Evolutionary conservation across 2,797 vertebrate species (phyloP), one percentile per base, ranked within the genome.

Genomic region (Champsocephalus esox): DNA sequence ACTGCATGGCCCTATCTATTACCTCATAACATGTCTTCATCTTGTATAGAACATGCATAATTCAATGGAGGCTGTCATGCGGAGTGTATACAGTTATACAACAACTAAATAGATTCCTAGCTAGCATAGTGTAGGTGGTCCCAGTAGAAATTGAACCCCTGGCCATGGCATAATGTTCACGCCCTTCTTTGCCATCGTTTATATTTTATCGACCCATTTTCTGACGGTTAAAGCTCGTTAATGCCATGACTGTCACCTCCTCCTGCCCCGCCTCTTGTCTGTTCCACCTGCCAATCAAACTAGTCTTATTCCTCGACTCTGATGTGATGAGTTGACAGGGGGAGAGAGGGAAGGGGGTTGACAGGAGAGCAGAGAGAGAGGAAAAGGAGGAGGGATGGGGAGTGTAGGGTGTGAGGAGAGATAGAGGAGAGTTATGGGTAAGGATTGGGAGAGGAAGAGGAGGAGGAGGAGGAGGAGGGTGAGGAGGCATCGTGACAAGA

Each of bases 251-350:
- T 82, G 75, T 65, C 66, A 24, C 77, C 85, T 59, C 83, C 87
- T 66, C 71, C 61, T 67, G 38, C 5, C 66, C 85, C 62, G 14
- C 77, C 82, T 73, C 34, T 65, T 50, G 49, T 77, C 81, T 61
- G 50, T 74, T 77, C 72, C 56, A 75, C 45, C 81, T 84, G 92
- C 73, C 92, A 88, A 55, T 92, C 91, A 92, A 87, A 79, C 57
- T 60, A 38, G 76, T 73, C 74, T 67, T 70, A 74, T 67, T 87
- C 69, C 70, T 13, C 24, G 66, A 74, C 69, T 32, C 77, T 83
- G 28, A 72, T 70, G 60, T 80, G 89, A 87, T 65, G 82, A 74
- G 80, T 65, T 85, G 86, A 88, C 75, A 66, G 71, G 5, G 17
- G 50, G 21, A 45, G 21, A 19, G 52, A 44, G 2, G 59, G 21